Evolutionary conservation across 2,797 vertebrate genomes (phyloP), one percentile per base, ranked within the genome.

Genomic region (Prunella strophiata): DNA sequence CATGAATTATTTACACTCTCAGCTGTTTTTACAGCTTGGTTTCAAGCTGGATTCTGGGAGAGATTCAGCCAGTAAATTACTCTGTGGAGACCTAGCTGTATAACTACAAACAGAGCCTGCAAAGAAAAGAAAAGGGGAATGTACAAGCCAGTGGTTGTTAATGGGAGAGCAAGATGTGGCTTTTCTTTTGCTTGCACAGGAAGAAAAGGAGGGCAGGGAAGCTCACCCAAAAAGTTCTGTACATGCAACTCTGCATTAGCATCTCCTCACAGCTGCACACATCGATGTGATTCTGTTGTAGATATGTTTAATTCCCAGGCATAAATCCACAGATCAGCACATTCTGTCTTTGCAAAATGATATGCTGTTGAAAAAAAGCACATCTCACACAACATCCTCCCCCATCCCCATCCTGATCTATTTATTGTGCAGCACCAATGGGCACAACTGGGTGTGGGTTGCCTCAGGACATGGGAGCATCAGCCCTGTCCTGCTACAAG

Each of bases 1-100:
- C 99, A 99, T 99, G 99, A 99, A 99, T 99, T 99, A 99, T 99
- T 99, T 99, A 99, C 99, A 99, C 99, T 99, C 99, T 99, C 99
- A 99, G 99, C 99, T 99, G 99, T 99, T 99, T 99, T 99, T 99
- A 98, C 98, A 98, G 98, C 98, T 98, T 98, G 98, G 97, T 98
- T 99, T 98, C 98, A 98, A 98, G 98, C 98, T 98, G 98, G 98
- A 99, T 99, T 99, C 98, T 98, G 97, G 97, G 98, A 98, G 98
- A 99, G 98, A 99, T 98, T 99, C 98, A 98, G 98, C 98, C 98
- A 98, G 98, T 99, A 99, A 99, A 99, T 99, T 99, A 98, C 95
- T 98, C 98, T 98, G 97, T 98, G 98, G 98, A 98, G 98, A 98
- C 98, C 98, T 93, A 97, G 95, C 95, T 97, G 96, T 96, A 68